Percentiles rank a stretch among this genome's conserved stretches.
These are phyloP conservation scores for Loriculus beryllinus DNA, from an alignment of 2,797 vertebrate genomes.

Conservation along the genomic window DNA sequence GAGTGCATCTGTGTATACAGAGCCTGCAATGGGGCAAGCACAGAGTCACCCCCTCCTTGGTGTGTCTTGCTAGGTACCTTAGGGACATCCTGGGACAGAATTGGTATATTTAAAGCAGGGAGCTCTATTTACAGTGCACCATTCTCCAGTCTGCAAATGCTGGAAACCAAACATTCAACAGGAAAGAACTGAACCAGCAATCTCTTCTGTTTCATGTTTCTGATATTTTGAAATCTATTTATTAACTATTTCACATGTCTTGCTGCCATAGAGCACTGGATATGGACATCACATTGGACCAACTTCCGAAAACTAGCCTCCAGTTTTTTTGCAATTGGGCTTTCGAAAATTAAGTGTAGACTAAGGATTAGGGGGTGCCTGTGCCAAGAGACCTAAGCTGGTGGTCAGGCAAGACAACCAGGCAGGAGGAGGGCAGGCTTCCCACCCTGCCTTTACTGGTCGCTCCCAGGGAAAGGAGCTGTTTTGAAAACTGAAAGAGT, in stretches of 20 bases:
- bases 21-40: not conserved
- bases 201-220: not conserved
- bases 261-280: not conserved
- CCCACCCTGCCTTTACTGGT: not conserved
- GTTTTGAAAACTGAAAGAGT: slow-evolving; percentile 45
- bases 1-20: rapidly evolving
- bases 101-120: not conserved
- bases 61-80: not conserved
- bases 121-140: not conserved
- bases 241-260: not conserved
- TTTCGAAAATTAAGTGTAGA: not conserved
- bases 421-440: not conserved
- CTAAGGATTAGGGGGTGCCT: not conserved
- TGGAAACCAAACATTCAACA: not conserved
- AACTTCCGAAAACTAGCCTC: not conserved
- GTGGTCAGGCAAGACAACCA: not conserved
- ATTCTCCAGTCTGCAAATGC: not conserved
- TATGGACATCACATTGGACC: not conserved
- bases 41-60: not conserved
- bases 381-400: not conserved
- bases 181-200: not conserved
- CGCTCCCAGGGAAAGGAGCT: not conserved
- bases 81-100: not conserved
- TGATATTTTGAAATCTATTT: not conserved
- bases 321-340: not conserved